phyloP scores from a whole-genome alignment of 2,113 vertebrate genomes.

The Theristicus caerulescens region DNA sequence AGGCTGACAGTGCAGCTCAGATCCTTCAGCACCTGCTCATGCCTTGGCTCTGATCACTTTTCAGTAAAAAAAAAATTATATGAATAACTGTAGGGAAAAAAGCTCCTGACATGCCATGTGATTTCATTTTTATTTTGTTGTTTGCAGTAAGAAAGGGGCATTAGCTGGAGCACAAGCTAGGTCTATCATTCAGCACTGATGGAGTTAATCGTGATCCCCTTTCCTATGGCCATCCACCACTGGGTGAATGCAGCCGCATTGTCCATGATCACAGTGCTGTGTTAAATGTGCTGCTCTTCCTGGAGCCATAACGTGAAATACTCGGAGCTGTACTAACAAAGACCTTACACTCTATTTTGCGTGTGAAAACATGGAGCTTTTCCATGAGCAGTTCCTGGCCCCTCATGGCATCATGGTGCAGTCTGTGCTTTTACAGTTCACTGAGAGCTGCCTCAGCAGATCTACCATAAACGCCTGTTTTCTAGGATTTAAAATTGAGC shows the following conservation, averaged over 20 bases:
- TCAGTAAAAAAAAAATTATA: background rate
- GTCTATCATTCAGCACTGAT: background rate
- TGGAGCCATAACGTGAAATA: conserved; percentile 31
- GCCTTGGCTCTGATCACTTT: background rate
- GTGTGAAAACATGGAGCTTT: conserved; percentile 47
- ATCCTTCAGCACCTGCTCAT: conserved; percentile 29
- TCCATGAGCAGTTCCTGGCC: conserved; percentile 22
- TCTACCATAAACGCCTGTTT: background rate
- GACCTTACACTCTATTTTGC: background rate
- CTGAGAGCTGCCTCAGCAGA: conserved; percentile 15
- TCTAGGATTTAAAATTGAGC: conserved; percentile 5
- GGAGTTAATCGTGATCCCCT: background rate
- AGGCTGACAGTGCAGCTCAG: background rate
- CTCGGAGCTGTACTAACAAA: conserved; percentile 42
- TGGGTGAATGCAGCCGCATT: background rate
- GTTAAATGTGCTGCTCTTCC: conserved; percentile 59
- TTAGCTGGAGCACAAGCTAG: background rate
- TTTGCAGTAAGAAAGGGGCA: background rate
- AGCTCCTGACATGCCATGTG: background rate
- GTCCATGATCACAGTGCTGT: conserved; percentile 58
- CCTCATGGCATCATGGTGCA: background rate
- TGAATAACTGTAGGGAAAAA: background rate
- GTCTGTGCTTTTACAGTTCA: conserved; percentile 6
- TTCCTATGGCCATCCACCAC: background rate
- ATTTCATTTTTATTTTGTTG: background rate